phyloP scores from a whole-genome alignment of 2,113 vertebrate genomes.

The Aythya baeri region DNA sequence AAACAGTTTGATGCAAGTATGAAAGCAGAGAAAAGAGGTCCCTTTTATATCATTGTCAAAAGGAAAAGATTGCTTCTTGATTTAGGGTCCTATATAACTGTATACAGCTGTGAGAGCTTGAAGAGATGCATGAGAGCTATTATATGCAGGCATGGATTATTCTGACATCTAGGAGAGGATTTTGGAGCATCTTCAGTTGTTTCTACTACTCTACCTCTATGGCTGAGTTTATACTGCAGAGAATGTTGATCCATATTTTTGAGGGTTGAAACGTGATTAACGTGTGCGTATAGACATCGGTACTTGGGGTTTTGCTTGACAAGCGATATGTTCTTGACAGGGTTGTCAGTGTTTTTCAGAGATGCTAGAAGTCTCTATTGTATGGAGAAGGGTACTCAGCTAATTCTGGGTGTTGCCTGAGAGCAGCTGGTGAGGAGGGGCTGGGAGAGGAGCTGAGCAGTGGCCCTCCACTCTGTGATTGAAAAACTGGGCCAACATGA shows the following conservation, averaged over 20 bases:
- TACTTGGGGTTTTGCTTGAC: background rate
- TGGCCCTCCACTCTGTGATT: rapidly evolving
- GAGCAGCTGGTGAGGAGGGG: background rate
- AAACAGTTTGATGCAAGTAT: background rate
- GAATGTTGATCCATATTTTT: background rate
- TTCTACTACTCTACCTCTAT: background rate
- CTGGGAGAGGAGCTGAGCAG: background rate
- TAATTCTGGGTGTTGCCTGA: background rate
- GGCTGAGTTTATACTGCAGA: background rate
- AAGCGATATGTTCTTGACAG: background rate
- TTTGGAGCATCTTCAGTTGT: background rate
- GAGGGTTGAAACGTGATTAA: background rate
- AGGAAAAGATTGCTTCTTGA: slow-evolving; percentile 48
- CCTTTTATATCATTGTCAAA: slow-evolving; percentile 26
- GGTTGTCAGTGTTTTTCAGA: background rate
- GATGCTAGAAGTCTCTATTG: background rate
- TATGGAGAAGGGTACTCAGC: background rate
- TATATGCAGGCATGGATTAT: background rate
- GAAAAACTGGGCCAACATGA: background rate
- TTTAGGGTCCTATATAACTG: slow-evolving; percentile 4
- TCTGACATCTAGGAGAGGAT: background rate
- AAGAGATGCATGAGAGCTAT: background rate
- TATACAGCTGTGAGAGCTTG: background rate
- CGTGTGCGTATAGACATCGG: background rate
- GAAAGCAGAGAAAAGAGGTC: background rate